Percentiles rank a stretch among this genome's conserved stretches.
Evolutionary conservation across 2,888 invertebrate species (phyloP).

Genomic region (Pilophorus perplexus): DNA sequence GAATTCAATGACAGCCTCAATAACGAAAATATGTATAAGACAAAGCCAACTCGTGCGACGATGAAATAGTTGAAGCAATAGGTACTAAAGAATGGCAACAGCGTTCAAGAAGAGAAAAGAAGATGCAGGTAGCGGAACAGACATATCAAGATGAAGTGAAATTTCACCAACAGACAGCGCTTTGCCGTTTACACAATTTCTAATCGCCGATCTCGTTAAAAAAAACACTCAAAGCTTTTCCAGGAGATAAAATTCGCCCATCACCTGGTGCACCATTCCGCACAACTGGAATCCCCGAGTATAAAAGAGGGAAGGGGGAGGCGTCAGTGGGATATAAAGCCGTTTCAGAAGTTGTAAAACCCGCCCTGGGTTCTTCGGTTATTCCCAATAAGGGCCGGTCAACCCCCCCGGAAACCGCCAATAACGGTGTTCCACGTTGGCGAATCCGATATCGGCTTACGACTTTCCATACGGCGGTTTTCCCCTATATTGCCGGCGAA

Average conservation of each 20-base stretch:
- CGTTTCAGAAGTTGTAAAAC: slow-evolving; percentile 26
- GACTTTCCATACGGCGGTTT: slow-evolving; percentile 10
- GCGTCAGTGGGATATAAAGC: slow-evolving; percentile 15
- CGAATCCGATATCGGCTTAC: slow-evolving; percentile 17
- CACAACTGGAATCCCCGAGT: background rate
- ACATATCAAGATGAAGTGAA: too few species aligned
- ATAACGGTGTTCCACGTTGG: slow-evolving; percentile 9
- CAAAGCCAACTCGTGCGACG: too few species aligned
- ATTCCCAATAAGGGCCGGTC: slow-evolving; percentile 15
- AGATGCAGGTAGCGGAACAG: too few species aligned
- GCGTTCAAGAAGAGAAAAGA: too few species aligned
- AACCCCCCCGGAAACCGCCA: background rate
- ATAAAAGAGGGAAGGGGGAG: background rate
- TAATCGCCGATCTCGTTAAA: too few species aligned
- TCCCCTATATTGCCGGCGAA: slow-evolving; percentile 1
- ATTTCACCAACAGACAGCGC: too few species aligned
- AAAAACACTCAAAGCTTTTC: background rate
- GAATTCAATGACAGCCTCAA: too few species aligned
- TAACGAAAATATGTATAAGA: too few species aligned
- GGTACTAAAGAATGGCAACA: too few species aligned
- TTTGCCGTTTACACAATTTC: too few species aligned
- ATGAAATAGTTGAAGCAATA: too few species aligned
- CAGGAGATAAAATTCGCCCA: background rate
- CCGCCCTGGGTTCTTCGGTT: background rate
- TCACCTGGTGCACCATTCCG: background rate